Evolutionary conservation across 53 echinoderm and acorn worm species (phyloP).

Genomic region (Crossaster papposus): DNA sequence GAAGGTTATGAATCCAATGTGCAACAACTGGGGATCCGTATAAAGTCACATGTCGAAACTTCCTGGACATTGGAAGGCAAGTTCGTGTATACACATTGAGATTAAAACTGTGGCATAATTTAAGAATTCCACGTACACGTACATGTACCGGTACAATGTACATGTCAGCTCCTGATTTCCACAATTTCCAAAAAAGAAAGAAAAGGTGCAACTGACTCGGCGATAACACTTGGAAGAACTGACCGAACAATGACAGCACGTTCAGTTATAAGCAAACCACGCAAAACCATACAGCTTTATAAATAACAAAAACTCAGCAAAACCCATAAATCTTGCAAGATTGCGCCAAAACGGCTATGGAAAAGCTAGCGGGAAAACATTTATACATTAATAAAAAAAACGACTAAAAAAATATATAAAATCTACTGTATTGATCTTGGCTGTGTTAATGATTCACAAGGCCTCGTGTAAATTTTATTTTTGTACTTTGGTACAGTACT

Average conservation of each 20-base stretch:
- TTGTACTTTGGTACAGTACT: slow-evolving; percentile 38
- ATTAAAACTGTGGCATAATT: too few species aligned
- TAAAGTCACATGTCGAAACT: background rate
- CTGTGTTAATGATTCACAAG: slow-evolving; percentile 61
- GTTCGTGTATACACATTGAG: too few species aligned
- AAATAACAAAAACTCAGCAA: slow-evolving; percentile 45
- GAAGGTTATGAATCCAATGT: background rate
- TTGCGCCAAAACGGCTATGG: slow-evolving; percentile 41
- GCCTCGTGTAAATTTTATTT: slow-evolving; percentile 54
- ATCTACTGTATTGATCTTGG: slow-evolving; percentile 57
- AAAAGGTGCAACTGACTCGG: slow-evolving; percentile 23
- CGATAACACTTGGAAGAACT: slow-evolving; percentile 42
- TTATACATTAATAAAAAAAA: slow-evolving; percentile 59
- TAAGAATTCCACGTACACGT: too few species aligned
- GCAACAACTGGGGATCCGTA: background rate
- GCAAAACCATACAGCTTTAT: slow-evolving; percentile 47
- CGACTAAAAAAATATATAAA: slow-evolving; percentile 53
- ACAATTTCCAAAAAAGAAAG: background rate
- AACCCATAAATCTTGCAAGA: slow-evolving; percentile 63
- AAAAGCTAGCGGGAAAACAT: slow-evolving; percentile 49
- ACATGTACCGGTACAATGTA: background rate
- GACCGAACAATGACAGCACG: slow-evolving; percentile 19
- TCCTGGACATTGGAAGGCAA: too few species aligned
- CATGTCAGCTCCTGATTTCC: background rate
- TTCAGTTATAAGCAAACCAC: slow-evolving; percentile 48